A percentile compares a stretch with the other conserved stretches of the same genome.
Evolutionary conservation across 2,113 vertebrate species (phyloP).

Genomic region (Prunella himalayana): DNA sequence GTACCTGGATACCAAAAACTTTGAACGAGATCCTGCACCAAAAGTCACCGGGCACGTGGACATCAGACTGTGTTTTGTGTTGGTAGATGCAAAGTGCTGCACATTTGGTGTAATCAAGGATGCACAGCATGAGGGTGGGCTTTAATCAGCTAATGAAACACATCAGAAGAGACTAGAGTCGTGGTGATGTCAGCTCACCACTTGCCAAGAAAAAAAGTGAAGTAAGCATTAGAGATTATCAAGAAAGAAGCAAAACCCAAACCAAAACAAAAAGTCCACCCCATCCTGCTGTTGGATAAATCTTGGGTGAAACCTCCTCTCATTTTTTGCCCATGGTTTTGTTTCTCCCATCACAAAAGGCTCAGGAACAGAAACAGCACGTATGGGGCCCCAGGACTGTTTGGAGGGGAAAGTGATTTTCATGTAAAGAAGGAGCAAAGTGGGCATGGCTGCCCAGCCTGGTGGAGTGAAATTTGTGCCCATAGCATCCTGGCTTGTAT

Average conservation of each 20-base stretch:
- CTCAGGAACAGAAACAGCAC: not conserved
- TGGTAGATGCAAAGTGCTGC: not conserved
- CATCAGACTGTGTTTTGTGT: fast-evolving
- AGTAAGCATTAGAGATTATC: not conserved
- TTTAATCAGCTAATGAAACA: not conserved
- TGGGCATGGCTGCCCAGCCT: not conserved
- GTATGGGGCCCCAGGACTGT: not conserved
- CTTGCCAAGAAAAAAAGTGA: not conserved
- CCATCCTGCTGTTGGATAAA: not conserved
- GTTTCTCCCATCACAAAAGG: constrained; percentile 8
- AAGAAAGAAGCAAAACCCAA: not conserved
- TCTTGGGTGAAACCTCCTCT: not conserved
- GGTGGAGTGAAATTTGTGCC: not conserved
- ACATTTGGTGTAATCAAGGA: not conserved
- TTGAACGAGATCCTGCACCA: not conserved
- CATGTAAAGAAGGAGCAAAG: not conserved
- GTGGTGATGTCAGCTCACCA: not conserved
- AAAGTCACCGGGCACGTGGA: fast-evolving
- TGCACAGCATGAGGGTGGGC: fast-evolving
- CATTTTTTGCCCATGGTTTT: not conserved
- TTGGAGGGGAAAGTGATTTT: not conserved
- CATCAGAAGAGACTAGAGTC: not conserved
- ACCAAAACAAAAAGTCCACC: not conserved
- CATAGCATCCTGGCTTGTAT: fast-evolving
- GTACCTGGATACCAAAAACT: not conserved